Base-by-base conservation (phyloP, 2,888 invertebrate species). In the Aphidius colemani region DNA sequence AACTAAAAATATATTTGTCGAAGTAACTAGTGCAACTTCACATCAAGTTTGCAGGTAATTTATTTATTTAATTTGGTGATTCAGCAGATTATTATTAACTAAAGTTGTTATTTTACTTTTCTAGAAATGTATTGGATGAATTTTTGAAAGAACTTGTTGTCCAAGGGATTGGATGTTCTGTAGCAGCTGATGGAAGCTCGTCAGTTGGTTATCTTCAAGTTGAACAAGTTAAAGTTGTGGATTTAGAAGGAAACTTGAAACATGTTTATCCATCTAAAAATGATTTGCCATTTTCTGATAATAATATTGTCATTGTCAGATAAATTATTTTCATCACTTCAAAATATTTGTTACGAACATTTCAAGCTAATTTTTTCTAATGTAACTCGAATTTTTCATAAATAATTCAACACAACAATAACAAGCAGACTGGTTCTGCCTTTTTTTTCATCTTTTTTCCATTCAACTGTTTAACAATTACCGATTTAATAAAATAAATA, bases 191-290 rank as follows among this genome's bases (percentile, higher is more conserved):
- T 0, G 77, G 77, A 5, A 79, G 79, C 30, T 75, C 78, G 13
- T 71, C 78, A n/a, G 75, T 68, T 63, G 76, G 82, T 63, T 70
- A 72, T 48, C 74, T 88, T 61, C 71, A 79, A 10, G 83, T 91
- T 1, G 86, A 88, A 70, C 90, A 93, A 85, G 88, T 93, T 0
- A 89, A 88, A 81, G 85, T 91, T 5, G 86, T 89, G 0, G 91
- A 92, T 70, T 79, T 76, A 45, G 88, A 89, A 68, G 90, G 90
- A 7, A 88, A 88, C 68, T 82, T 93, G 70, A 90, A 90, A 75
- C 86, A 88, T n/a, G 87, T 93, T 3, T 94, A 91, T 80, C 94
- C 94, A 0, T 91, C 93, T 0, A 85, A 91, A 71, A 87, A 87
- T 1, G 94, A 94, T 81, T 85, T 92, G 61, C 78, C 84, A 1